Evolutionary conservation across 2,113 vertebrate species (phyloP), one percentile per base, ranked within the genome.

Genomic region (Miniopterus natalensis): DNA sequence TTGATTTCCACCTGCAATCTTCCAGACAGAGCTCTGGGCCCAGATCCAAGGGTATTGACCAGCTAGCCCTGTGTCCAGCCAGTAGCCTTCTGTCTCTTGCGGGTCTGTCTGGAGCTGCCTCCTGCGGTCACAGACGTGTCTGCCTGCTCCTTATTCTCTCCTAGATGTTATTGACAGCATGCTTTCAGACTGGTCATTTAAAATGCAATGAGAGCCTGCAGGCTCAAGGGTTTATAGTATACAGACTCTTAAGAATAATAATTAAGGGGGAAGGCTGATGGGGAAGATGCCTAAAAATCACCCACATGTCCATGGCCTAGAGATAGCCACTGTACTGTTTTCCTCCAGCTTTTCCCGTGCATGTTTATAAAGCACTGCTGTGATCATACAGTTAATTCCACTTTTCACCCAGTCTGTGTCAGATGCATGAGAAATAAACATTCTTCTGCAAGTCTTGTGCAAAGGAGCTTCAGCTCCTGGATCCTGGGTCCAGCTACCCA

Each of bases 141-240:
- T 90, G 75, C 51, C 85, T 86, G 80, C 42, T 75, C 47, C 65
- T 88, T 18, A 49, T 49, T 74, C 27, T 86, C 81, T 92, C 6
- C 0, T 53, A 47, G 88, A 89, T 84, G 47, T 31, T 45, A 75
- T 47, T 53, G 90, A 95, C 75, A 73, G 31, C 61, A 10, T 51
- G 59, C 75, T 93, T 95, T 88, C 75, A 88, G 80, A 68, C 57
- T n/a, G 92, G 36, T 66, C 90, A 80, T 84, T 87, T 89, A 85
- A 92, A 83, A 92, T 80, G 75, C 31, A 88, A 8, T 10, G 23
- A 61, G 90, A 29, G 61, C 61, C 23, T 7, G 2, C 80, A 85
- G 57, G 75, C 83, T 63, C 66, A 20, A 86, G 55, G 84, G 68
- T 55, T n/a, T 47, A 66, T 66, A 80, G 75, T n/a, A 6, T 23